These are phyloP conservation scores for Epinephelus malabaricus DNA, from an alignment of 2,797 vertebrate genomes.

Conservation along the genomic window DNA sequence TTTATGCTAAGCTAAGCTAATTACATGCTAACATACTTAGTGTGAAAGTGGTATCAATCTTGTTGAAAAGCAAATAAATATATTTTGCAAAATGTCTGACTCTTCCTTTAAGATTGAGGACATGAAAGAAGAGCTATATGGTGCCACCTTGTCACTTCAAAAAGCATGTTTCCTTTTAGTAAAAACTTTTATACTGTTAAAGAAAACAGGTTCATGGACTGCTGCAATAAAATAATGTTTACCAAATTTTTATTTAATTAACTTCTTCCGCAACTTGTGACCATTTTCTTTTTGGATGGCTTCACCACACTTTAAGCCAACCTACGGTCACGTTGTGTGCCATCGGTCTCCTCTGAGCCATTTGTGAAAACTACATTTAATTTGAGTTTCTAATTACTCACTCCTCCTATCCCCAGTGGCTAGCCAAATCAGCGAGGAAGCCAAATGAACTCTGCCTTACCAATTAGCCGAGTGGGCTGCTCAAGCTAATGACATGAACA, in stretches of 20 bases:
- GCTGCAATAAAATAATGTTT: background rate
- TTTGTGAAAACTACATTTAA: slow-evolving; percentile 74
- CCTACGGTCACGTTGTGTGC: slow-evolving; percentile 29
- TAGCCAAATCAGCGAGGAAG: slow-evolving; percentile 74
- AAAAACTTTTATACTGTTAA: no score
- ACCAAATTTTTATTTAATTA: background rate
- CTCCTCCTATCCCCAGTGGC: slow-evolving; percentile 70
- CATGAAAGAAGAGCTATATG: background rate
- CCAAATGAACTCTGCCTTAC: slow-evolving; percentile 80
- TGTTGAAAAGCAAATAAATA: no score
- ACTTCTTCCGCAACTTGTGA: slow-evolving; percentile 10
- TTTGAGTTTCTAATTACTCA: slow-evolving; percentile 76
- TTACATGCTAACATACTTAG: no score
- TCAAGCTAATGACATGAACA: slow-evolving; percentile 78
- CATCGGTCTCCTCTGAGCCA: slow-evolving; percentile 50
- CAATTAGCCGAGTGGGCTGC: slow-evolving; percentile 78
- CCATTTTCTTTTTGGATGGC: slow-evolving; percentile 29
- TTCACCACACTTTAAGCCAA: slow-evolving; percentile 37
- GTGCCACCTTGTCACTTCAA: background rate
- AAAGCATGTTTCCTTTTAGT: background rate
- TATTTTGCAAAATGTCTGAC: background rate
- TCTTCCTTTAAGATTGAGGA: background rate
- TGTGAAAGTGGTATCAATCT: no score
- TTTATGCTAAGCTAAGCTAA: slow-evolving; percentile 20
- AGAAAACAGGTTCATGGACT: background rate